phyloP scores from a whole-genome alignment of 2,888 invertebrate genomes.

The Hanleya hanleyi region DNA sequence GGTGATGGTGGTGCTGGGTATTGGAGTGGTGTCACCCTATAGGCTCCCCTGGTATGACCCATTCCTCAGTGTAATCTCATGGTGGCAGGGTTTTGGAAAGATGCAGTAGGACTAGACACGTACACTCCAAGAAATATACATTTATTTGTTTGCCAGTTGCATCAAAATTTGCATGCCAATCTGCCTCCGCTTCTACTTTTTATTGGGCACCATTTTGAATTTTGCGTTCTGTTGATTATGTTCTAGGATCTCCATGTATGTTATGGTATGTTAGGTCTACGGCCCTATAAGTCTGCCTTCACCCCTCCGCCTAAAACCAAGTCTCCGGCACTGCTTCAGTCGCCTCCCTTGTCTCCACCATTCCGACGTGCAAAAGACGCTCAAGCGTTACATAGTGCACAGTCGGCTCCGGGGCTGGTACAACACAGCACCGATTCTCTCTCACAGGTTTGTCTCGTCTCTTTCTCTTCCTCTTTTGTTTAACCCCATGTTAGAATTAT shows the following conservation, averaged over 20 bases:
- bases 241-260: constrained; percentile 41
- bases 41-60: too few relatives aligned
- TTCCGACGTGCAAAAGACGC: constrained; percentile 7
- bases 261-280: constrained; percentile 34
- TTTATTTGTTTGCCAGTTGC: too few relatives aligned
- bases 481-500: not conserved
- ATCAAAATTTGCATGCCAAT: too few relatives aligned
- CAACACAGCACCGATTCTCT: not conserved
- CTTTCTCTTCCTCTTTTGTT: not conserved
- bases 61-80: too few relatives aligned
- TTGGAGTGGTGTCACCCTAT: too few relatives aligned
- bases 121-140: too few relatives aligned
- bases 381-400: not conserved
- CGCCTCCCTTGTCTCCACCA: constrained; percentile 26
- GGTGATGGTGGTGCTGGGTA: too few relatives aligned
- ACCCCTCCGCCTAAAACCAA: constrained; percentile 50
- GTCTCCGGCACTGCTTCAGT: constrained; percentile 13
- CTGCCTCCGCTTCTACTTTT: too few relatives aligned
- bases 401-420: not conserved
- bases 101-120: too few relatives aligned
- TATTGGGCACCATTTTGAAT: not conserved
- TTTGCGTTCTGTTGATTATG: constrained; percentile 19
- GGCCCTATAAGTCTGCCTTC: constrained; percentile 49
- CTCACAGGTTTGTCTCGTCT: constrained; percentile 1
- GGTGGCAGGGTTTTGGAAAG: too few relatives aligned